These are phyloP conservation scores for Vanessa atalanta DNA, from an alignment of 1,140 invertebrate species.

Conservation along the genomic window DNA sequence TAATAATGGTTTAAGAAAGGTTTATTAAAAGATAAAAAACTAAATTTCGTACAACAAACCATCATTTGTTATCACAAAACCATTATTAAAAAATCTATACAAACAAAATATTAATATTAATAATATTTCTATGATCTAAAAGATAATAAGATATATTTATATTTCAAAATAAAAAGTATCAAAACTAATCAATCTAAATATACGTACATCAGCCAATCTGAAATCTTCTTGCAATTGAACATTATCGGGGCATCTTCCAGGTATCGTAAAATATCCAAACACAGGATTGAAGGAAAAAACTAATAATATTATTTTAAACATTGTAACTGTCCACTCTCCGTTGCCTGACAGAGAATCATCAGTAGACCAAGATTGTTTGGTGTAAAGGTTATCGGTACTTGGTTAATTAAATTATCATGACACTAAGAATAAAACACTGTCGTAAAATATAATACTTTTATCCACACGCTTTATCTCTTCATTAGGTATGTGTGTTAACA, in stretches of 20 bases:
- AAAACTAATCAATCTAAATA: constrained; percentile 6
- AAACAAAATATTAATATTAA: no score
- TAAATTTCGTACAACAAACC: no score
- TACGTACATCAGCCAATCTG: constrained; percentile 61
- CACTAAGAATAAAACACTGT: constrained; percentile 10
- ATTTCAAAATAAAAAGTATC: constrained; percentile 7
- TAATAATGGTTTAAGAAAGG: no score
- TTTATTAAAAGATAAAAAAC: no score
- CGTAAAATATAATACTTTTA: neutral
- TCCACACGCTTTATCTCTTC: neutral
- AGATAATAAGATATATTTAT: neutral
- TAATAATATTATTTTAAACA: constrained; percentile 30
- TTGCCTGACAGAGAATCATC: constrained; percentile 6
- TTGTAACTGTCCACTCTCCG: constrained; percentile 13
- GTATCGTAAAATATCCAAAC: constrained; percentile 61
- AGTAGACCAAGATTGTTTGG: constrained; percentile 4
- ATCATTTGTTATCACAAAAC: no score
- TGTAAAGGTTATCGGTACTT: constrained; percentile 2
- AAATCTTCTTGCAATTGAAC: constrained; percentile 61
- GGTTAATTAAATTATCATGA: neutral
- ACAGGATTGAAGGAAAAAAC: constrained; percentile 45
- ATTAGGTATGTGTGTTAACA: neutral
- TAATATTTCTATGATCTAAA: no score
- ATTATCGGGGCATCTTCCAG: constrained; percentile 66
- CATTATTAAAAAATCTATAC: no score